Percentiles rank a stretch among this genome's conserved stretches.
Conservation (phyloP, 2,888 invertebrate species). For the Metopia argyrocephala region DNA sequence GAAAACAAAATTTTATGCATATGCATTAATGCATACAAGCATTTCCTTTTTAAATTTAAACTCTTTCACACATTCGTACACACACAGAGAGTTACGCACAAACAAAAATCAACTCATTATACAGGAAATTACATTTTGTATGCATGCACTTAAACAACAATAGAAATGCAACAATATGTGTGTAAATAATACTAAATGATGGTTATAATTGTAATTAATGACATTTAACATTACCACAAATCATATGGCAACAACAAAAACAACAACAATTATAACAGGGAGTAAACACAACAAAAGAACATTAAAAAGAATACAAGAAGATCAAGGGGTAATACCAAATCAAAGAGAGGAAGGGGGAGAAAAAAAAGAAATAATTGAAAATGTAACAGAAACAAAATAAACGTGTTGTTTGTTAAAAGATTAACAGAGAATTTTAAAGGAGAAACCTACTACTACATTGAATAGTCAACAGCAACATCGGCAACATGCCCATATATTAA, state of each 20-base stretch:
- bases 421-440: too few species aligned
- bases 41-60: slow-evolving; percentile 17
- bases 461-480: slow-evolving; percentile 50
- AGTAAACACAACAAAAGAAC: neutral
- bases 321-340: neutral
- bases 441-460: slow-evolving; percentile 58
- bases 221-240: slow-evolving; percentile 61
- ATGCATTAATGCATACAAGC: too few species aligned
- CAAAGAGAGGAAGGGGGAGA: neutral
- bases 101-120: slow-evolving; percentile 1
- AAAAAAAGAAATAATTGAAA: neutral
- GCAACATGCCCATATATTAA: too few species aligned
- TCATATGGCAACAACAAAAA: slow-evolving; percentile 30
- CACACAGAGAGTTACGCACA: neutral
- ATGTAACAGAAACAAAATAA: neutral
- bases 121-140: slow-evolving; percentile 50
- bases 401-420: neutral
- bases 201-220: slow-evolving; percentile 60
- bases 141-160: slow-evolving; percentile 30
- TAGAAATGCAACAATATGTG: slow-evolving; percentile 23
- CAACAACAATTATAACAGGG: neutral
- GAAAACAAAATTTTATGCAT: too few species aligned
- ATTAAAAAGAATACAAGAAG: neutral
- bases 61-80: neutral
- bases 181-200: slow-evolving; percentile 51